Base-by-base conservation (phyloP, 2,797 vertebrate species). In the Anguilla anguilla region DNA sequence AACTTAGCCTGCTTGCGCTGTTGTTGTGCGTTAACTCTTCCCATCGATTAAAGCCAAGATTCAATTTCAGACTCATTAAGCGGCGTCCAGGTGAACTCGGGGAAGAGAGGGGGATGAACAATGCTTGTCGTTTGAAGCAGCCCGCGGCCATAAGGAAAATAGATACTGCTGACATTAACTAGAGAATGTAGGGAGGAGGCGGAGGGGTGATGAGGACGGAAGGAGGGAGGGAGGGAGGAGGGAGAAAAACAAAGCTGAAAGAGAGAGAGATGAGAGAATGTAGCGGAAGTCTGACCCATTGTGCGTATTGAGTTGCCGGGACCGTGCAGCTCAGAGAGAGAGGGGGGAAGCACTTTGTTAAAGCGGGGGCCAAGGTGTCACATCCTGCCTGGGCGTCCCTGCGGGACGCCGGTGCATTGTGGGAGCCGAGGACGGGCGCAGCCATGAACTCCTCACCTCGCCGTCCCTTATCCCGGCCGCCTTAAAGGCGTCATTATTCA, bases 401-500 rank as follows among this genome's bases (percentile, higher is more conserved):
- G 55, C 7, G 59, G 86, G 57, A 87, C 85, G 88, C 87, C 86
- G 67, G 72, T 87, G 83, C 86, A 85, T 22, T 87, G 82, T n/a
- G 74, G 67, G 87, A 87, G 85, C 87, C 59, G 86, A 88, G 84
- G 82, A 22, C 72, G 83, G 28, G 15, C 83, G 19, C n/a, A 83
- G 90, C 89, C 57, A 83, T 88, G 84, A 93, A 90, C 88, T 93
- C 93, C 92, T 92, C 92, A 93, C 91, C 90, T 43, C 86, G 88
- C 91, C 61, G 83, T 72, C 87, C 86, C 64, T 94, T 95, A 95
- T 94, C 93, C 74, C 35, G 74, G 87, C 91, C 85, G 90, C 77
- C 87, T 87, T 13, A 87, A 57, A 17, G 87, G 9, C 81, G 89
- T 89, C 92, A 93, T 95, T 93, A 94, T 94, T 93, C 91, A 89